Conservation (phyloP, 2,888 invertebrate genomes). For the Andrena bucephala region DNA sequence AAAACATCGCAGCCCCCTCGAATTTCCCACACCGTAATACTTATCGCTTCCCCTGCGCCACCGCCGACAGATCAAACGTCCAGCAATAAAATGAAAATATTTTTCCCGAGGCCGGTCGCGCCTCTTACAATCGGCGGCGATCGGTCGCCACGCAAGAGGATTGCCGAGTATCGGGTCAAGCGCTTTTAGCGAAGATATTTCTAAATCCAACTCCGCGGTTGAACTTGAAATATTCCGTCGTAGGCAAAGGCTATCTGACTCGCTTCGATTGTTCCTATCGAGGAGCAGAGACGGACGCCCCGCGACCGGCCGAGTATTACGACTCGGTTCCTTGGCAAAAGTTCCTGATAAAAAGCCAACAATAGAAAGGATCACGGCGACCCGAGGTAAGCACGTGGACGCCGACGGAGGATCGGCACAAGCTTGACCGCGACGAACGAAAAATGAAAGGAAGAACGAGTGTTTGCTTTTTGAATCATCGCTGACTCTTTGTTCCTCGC, state of each 20-base stretch:
- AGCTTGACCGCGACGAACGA: constrained; percentile 12
- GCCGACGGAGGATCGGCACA: constrained; percentile 9
- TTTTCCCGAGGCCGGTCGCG: neutral
- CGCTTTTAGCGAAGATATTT: constrained; percentile 15
- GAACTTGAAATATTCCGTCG: constrained; percentile 53
- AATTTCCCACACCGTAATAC: neutral
- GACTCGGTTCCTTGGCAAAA: constrained; percentile 24
- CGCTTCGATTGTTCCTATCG: constrained; percentile 32
- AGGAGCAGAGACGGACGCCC: neutral
- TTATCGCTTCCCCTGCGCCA: neutral
- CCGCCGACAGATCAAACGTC: neutral
- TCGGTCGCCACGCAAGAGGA: neutral
- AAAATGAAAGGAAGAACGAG: neutral
- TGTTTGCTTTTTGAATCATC: constrained; percentile 30
- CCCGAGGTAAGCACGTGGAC: constrained; percentile 3
- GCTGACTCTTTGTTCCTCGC: constrained; percentile 19
- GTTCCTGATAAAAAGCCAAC: constrained; percentile 51
- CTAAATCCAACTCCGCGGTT: constrained; percentile 28
- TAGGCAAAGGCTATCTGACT: constrained; percentile 48
- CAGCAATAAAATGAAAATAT: constrained; percentile 2
- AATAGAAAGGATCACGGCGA: constrained; percentile 35
- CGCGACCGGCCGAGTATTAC: constrained; percentile 10
- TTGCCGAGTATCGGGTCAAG: neutral
- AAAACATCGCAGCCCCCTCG: neutral
- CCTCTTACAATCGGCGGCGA: no score